Evolutionary conservation across 2,113 vertebrate species (phyloP), one percentile per base, ranked within the genome.

Genomic region (Megaleporinus macrocephalus): DNA sequence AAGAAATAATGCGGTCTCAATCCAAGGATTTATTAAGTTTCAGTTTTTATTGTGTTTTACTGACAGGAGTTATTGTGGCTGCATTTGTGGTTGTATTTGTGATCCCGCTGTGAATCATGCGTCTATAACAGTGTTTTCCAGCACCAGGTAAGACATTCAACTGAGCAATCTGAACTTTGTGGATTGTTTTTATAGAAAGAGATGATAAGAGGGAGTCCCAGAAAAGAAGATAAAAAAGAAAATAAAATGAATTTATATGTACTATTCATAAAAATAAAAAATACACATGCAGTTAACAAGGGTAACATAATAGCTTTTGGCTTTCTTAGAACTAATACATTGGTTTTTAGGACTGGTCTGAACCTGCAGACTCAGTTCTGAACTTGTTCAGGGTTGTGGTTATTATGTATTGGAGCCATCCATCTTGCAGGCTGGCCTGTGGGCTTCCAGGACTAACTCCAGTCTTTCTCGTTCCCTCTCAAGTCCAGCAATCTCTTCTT

Each of bases 401-500:
- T 85, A 80, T 83, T 84, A 49, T 18, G 61, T 29, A 33, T 77
- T 68, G 13, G 51, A 57, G 26, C 49, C 66, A 47, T 76, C 33
- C 47, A 95, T 88, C 83, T 94, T 95, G 90, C 94, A 95, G 76
- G 90, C 89, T 24, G 93, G 94, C 3, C 86, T 90, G 83, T 95
- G 94, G 5, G 93, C 94, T 75, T 93, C 93, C 62, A 95, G 88
- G 11, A 95, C 90, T 3, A 95, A 86, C 88, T 95, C 93, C 63
- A 95, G 88, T 36, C 90, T 92, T 29, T 95, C 94, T 70, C 93
- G 94, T 87, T 95, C 92, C 57, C 94, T 94, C 86, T 95, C 93
- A 53, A 95, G 86, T 29, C 92, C 92, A 5, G 94, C 90, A 0
- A 95, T 94, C 83, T 94, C 94, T 27, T 92, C 86, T 87, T 93